A percentile compares a stretch with the other conserved stretches of the same genome.
phyloP scores from a whole-genome alignment of 2,888 invertebrate genomes.

The Drosophila incognita region DNA sequence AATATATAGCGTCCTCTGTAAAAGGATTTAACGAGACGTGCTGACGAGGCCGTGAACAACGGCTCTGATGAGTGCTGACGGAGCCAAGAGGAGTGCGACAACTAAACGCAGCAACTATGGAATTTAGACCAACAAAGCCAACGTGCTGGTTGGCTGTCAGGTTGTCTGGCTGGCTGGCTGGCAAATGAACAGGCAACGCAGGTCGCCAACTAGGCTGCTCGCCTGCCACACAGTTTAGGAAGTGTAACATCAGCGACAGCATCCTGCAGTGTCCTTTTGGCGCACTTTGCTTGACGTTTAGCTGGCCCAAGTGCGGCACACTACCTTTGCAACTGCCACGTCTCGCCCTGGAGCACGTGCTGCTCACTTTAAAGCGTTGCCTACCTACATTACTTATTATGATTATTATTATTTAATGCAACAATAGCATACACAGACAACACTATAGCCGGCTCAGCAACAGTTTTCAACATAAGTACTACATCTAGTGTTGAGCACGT shows the following conservation, averaged over 20 bases:
- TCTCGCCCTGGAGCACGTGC: constrained; percentile 41
- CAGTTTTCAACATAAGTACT: constrained; percentile 50
- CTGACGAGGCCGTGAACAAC: constrained; percentile 51
- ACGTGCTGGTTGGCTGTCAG: constrained; percentile 13
- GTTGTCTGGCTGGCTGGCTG: constrained; percentile 37
- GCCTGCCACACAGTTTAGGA: constrained; percentile 54
- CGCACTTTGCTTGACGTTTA: constrained; percentile 79
- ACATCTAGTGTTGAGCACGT: constrained; percentile 54
- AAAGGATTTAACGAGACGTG: constrained; percentile 75
- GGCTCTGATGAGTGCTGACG: constrained; percentile 56
- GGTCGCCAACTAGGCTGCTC: constrained; percentile 47
- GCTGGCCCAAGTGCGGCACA: constrained; percentile 55
- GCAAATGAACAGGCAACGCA: constrained; percentile 70
- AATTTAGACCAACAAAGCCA: constrained; percentile 68
- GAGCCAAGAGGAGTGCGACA: constrained; percentile 48
- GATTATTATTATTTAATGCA: constrained; percentile 78
- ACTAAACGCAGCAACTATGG: constrained; percentile 67
- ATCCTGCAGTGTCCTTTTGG: constrained; percentile 78
- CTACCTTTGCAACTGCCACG: background rate
- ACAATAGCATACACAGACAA: constrained; percentile 59
- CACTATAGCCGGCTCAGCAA: constrained; percentile 57
- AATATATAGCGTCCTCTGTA: constrained; percentile 50
- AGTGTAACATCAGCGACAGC: constrained; percentile 80
- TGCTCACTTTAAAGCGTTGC: constrained; percentile 62
- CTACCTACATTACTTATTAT: constrained; percentile 76